Percentiles rank a stretch among this genome's conserved stretches.
These are phyloP conservation scores for Lasioglossum vierecki DNA, from an alignment of 2,888 invertebrate genomes.

Conservation along the genomic window DNA sequence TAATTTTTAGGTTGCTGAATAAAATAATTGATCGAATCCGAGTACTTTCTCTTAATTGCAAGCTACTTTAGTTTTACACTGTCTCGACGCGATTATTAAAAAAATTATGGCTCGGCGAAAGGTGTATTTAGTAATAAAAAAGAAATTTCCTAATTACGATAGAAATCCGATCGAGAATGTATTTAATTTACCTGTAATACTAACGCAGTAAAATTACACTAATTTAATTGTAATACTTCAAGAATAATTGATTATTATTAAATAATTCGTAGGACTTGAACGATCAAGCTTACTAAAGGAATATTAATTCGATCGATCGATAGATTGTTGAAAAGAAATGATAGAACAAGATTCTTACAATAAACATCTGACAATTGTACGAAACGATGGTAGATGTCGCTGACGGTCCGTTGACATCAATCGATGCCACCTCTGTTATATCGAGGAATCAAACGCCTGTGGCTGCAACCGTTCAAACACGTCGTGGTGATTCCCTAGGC, in stretches of 20 bases:
- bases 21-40: not conserved
- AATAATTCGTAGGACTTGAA: not conserved
- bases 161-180: not conserved
- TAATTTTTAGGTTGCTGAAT: not conserved
- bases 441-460: not conserved
- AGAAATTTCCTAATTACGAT: not conserved
- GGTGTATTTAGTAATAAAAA: not conserved
- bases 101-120: not conserved
- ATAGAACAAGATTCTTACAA: not conserved
- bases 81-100: not conserved
- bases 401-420: not conserved
- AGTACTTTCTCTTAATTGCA: not conserved
- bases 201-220: not conserved
- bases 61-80: not conserved
- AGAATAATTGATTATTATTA: not conserved
- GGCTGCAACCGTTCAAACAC: slow-evolving; percentile 17
- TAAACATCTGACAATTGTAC: slow-evolving; percentile 9
- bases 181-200: not conserved
- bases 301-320: not conserved
- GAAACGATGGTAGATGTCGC: slow-evolving; percentile 37
- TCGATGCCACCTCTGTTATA: not conserved
- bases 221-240: not conserved
- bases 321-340: not conserved
- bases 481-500: not conserved
- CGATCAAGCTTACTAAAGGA: too few species aligned